These are phyloP conservation scores for Euwallacea fornicatus DNA, from an alignment of 1,140 invertebrate species.

Conservation along the genomic window DNA sequence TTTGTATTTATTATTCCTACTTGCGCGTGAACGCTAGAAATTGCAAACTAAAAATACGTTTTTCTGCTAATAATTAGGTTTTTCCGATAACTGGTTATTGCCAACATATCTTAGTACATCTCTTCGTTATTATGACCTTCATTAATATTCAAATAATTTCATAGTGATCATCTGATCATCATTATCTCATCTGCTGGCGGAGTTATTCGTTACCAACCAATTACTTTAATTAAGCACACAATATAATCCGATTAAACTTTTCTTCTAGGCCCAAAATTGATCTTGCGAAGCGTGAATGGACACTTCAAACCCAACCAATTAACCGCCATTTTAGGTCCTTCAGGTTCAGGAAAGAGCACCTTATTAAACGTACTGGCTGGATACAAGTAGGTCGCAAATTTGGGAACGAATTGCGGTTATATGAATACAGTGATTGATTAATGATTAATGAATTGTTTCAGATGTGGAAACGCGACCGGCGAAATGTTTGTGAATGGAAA, in stretches of 20 bases:
- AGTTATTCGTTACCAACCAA: background rate
- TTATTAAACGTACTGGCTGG: conserved; percentile 82
- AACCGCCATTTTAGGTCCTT: conserved; percentile 84
- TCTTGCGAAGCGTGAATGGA: conserved; percentile 70
- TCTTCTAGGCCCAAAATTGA: conserved; percentile 67
- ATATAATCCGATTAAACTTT: background rate
- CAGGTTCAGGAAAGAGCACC: conserved; percentile 89
- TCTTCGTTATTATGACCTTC: background rate
- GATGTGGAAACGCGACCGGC: conserved; percentile 59
- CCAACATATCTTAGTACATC: background rate
- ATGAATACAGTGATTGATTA: background rate
- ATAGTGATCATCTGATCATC: too few species aligned
- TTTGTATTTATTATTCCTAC: too few species aligned
- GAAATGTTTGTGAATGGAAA: conserved; percentile 73
- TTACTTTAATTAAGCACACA: background rate
- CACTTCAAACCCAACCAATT: conserved; percentile 75
- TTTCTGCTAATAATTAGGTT: too few species aligned
- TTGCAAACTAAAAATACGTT: too few species aligned
- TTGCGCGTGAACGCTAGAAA: too few species aligned
- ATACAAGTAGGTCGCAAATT: conserved; percentile 69
- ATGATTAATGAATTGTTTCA: conserved; percentile 28
- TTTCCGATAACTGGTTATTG: too few species aligned
- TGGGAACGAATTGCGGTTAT: background rate
- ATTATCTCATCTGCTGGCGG: too few species aligned
- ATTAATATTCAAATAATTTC: background rate